Evolutionary conservation across 2,888 invertebrate genomes (phyloP).

Genomic region (Eilema griseolum): DNA sequence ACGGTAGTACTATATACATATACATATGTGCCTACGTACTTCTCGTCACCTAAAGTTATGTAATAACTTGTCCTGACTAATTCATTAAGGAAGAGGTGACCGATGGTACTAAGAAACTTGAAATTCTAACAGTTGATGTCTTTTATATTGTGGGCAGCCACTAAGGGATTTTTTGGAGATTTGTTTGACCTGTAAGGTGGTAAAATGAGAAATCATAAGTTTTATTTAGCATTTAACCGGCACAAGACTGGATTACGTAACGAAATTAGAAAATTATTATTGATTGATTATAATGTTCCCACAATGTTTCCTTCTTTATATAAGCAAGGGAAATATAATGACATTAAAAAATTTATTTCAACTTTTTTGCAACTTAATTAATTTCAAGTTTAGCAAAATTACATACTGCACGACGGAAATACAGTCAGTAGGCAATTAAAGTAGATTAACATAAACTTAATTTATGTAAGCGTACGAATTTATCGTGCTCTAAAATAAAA

Average conservation of each 20-base stretch:
- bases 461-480: not conserved
- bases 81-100: not conserved
- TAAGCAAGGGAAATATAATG: not conserved
- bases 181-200: not conserved
- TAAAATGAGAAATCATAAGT: not conserved
- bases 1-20: not conserved
- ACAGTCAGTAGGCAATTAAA: not conserved
- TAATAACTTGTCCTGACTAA: not conserved
- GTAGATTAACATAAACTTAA: not conserved
- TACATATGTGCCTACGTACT: not conserved
- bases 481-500: not conserved
- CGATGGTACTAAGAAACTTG: not conserved
- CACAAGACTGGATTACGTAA: not conserved
- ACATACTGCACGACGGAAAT: conserved; percentile 1
- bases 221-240: too few relatives aligned
- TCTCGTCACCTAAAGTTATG: not conserved
- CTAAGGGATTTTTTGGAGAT: not conserved
- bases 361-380: not conserved
- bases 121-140: not conserved
- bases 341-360: not conserved
- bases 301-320: not conserved
- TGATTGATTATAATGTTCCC: not conserved
- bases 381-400: not conserved
- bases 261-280: not conserved
- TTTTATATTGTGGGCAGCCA: too few relatives aligned